Conservation (phyloP, 2,113 vertebrate species). For the Callionymus lyra region DNA sequence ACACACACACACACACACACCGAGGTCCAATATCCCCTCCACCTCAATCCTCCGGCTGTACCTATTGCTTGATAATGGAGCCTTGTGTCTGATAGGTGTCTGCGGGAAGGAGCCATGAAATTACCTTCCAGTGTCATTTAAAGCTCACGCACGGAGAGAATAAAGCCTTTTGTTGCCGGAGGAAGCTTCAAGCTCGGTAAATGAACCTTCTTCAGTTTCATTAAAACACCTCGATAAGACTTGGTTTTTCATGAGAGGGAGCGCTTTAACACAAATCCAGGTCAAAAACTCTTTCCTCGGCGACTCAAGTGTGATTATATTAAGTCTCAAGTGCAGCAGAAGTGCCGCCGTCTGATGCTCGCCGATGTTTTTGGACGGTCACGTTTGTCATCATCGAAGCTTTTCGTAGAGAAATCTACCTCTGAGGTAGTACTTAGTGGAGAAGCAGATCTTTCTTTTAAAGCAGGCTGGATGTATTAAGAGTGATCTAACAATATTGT, state of each 20-base stretch:
- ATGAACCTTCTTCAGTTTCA: conserved; percentile 17
- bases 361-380: conserved; percentile 23
- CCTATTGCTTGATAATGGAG: conserved; percentile 52
- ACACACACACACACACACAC: conserved; percentile 20
- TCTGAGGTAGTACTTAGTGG: no score
- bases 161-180: conserved; percentile 43
- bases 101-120: conserved; percentile 61
- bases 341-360: conserved; percentile 7
- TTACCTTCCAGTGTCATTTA: conserved; percentile 46
- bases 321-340: conserved; percentile 34
- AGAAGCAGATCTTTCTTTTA: no score
- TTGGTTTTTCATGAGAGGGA: conserved; percentile 34
- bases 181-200: conserved; percentile 40
- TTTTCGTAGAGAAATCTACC: no score
- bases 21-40: conserved; percentile 42
- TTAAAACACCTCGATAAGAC: conserved; percentile 28
- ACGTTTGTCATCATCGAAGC: conserved; percentile 27
- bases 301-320: conserved; percentile 42
- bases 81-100: conserved; percentile 53
- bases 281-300: no score
- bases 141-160: conserved; percentile 49
- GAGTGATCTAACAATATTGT: no score
- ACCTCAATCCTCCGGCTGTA: conserved; percentile 38
- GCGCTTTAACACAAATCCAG: conserved; percentile 52
- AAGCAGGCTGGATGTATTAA: no score